phyloP scores from a whole-genome alignment of 2,113 vertebrate genomes.

The Alaudala cheleensis region DNA sequence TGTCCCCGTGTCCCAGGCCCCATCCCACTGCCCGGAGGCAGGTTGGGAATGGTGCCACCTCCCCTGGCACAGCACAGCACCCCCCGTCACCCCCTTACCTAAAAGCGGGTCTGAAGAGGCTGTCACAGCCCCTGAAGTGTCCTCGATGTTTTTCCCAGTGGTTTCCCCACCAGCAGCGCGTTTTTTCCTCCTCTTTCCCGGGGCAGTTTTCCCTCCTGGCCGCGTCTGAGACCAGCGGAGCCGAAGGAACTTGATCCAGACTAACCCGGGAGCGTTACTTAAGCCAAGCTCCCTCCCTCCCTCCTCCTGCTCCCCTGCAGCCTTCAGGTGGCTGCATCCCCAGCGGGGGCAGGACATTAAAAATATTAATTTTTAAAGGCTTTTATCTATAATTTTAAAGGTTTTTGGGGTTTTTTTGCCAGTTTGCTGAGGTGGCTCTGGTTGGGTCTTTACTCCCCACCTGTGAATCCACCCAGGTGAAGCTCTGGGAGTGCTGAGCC shows the following conservation, averaged over 20 bases:
- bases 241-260: constrained; percentile 10
- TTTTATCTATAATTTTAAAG: not conserved
- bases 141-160: fast-evolving
- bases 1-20: not conserved
- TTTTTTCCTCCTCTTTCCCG: not conserved
- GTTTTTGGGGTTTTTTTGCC: not conserved
- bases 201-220: not conserved
- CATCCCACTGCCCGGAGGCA: not conserved
- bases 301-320: not conserved
- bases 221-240: not conserved
- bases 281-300: not conserved
- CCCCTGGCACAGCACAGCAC: not conserved
- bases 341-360: not conserved
- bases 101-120: fast-evolving
- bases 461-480: fast-evolving
- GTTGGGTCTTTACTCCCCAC: not conserved
- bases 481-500: fast-evolving
- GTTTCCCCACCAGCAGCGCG: not conserved
- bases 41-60: not conserved
- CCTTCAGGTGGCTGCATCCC: not conserved
- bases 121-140: fast-evolving
- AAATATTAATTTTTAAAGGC: fast-evolving
- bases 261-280: not conserved
- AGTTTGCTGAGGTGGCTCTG: fast-evolving
- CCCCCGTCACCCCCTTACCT: not conserved